Conservation (phyloP, 2,888 invertebrate genomes). For the Belgica antarctica region DNA sequence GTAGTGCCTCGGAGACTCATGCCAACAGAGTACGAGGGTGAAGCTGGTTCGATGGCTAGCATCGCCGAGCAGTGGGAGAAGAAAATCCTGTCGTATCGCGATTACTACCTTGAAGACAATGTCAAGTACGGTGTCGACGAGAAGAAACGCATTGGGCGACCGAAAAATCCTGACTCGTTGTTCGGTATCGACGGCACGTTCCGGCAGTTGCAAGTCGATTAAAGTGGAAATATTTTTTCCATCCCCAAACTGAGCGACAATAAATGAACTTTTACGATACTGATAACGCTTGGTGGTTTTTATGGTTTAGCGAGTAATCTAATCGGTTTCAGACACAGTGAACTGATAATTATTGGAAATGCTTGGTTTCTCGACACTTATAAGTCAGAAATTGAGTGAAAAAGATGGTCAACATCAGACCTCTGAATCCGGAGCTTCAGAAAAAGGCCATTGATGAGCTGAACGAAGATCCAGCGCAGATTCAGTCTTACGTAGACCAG, state of each 20-base stretch:
- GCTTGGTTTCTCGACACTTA: not conserved
- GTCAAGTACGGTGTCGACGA: conserved; percentile 33
- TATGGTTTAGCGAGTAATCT: conserved; percentile 20
- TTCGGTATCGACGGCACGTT: conserved; percentile 54
- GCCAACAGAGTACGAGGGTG: conserved; percentile 66
- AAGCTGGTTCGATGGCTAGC: conserved; percentile 56
- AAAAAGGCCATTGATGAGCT: conserved; percentile 52
- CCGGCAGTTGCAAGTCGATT: conserved; percentile 51
- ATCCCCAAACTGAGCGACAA: no score
- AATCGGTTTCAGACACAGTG: conserved; percentile 8
- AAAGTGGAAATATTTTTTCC: no score
- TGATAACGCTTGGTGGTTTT: not conserved
- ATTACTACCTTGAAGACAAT: conserved; percentile 48
- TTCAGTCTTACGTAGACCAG: conserved; percentile 51
- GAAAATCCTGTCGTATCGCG: conserved; percentile 46
- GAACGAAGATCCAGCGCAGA: conserved; percentile 53
- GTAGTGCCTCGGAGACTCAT: conserved; percentile 60
- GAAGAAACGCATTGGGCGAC: conserved; percentile 47
- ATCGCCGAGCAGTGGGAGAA: conserved; percentile 47
- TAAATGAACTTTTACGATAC: not conserved
- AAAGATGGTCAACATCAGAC: conserved; percentile 31
- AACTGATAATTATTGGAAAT: not conserved
- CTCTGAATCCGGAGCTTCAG: conserved; percentile 24
- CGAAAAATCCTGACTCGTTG: conserved; percentile 47
- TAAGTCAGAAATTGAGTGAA: conserved; percentile 27